Conservation (phyloP, 2,797 vertebrate genomes). For the Characodon lateralis region DNA sequence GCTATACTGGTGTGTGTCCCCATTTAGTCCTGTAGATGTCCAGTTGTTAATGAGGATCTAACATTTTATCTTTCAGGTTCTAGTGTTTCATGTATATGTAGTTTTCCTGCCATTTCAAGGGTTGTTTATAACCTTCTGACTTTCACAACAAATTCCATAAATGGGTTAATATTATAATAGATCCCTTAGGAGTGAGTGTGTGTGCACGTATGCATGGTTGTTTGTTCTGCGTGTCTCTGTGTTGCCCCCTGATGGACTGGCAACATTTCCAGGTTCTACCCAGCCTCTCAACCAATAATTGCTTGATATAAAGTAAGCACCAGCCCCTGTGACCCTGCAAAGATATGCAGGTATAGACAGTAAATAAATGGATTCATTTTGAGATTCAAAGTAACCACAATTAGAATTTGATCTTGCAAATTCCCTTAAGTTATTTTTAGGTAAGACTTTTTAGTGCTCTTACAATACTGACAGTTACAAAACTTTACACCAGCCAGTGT, state of each 20-base stretch:
- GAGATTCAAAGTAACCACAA: background rate
- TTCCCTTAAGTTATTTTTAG: background rate
- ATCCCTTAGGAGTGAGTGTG: background rate
- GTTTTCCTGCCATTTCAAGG: background rate
- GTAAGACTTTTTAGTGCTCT: background rate
- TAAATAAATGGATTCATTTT: too few species aligned
- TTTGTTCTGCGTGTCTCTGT: background rate
- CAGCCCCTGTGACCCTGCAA: too few species aligned
- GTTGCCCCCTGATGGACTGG: background rate
- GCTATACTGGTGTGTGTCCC: background rate
- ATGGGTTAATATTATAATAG: background rate
- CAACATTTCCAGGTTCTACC: background rate
- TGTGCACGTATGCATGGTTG: background rate
- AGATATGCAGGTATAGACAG: too few species aligned
- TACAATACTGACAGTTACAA: background rate
- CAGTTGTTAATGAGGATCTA: background rate
- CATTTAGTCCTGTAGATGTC: background rate
- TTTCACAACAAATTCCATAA: background rate
- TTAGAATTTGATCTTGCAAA: background rate
- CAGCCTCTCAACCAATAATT: background rate
- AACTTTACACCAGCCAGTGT: background rate
- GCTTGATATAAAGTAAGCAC: too few species aligned
- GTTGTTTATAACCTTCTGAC: background rate
- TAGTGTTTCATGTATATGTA: too few species aligned
- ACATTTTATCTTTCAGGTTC: background rate